These are phyloP conservation scores for Scytalopus superciliaris DNA, from an alignment of 2,113 vertebrate species.

Conservation along the genomic window DNA sequence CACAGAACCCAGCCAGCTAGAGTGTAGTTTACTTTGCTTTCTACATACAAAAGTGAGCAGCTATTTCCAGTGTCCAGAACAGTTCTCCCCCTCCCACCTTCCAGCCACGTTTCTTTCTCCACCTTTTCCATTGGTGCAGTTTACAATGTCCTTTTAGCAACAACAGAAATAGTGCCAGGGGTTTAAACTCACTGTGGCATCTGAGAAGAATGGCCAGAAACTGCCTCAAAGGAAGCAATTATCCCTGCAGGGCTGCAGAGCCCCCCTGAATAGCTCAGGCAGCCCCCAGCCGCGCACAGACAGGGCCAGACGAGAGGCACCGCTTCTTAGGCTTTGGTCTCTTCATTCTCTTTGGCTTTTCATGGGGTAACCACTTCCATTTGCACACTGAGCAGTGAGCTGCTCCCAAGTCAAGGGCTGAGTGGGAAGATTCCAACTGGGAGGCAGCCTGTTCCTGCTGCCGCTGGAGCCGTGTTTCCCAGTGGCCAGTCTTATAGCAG, in stretches of 20 bases:
- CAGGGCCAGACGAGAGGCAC: neutral
- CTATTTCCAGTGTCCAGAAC: neutral
- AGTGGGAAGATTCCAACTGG: neutral
- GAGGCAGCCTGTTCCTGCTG: neutral
- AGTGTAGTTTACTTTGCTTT: neutral
- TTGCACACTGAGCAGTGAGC: neutral
- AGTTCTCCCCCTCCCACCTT: neutral
- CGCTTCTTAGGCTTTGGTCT: neutral
- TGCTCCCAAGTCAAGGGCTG: neutral
- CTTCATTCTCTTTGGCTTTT: neutral
- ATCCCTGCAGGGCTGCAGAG: neutral
- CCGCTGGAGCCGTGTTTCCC: fast-evolving
- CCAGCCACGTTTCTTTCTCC: neutral
- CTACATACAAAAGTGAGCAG: neutral
- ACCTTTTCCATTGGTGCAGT: neutral
- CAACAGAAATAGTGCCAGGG: neutral
- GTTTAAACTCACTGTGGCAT: neutral
- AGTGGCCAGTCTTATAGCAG: neutral
- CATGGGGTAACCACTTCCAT: neutral
- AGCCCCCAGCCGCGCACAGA: fast-evolving
- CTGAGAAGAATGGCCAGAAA: neutral
- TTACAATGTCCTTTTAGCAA: neutral
- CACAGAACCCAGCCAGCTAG: neutral
- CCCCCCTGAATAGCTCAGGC: neutral
- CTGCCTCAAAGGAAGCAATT: slow-evolving; percentile 18